Evolutionary conservation across 2,113 vertebrate genomes (phyloP).

Genomic region (Scomber scombrus): DNA sequence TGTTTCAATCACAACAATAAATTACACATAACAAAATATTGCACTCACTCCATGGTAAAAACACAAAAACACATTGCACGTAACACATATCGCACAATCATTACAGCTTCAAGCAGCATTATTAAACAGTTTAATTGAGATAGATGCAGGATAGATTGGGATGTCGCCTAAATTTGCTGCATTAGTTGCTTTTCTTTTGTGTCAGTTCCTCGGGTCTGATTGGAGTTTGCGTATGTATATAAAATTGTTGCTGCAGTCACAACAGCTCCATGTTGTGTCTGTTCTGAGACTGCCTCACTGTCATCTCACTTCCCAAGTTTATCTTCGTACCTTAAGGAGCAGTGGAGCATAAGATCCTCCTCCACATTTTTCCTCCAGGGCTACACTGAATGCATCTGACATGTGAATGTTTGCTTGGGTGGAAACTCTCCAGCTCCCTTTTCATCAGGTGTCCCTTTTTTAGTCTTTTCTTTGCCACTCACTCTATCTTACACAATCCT

Average conservation of each 20-base stretch:
- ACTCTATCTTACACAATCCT: conserved; percentile 11
- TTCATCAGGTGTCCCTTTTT: not conserved
- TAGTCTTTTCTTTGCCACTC: not conserved
- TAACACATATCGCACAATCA: no score
- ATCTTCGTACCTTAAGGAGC: conserved; percentile 4
- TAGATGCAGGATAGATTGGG: not conserved
- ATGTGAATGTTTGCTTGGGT: conserved; percentile 16
- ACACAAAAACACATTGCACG: no score
- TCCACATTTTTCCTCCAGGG: conserved; percentile 9
- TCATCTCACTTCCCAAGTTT: conserved; percentile 16
- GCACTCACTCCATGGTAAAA: no score
- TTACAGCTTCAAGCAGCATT: no score
- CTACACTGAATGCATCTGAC: not conserved
- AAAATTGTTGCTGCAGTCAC: conserved; percentile 28
- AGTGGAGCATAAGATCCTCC: not conserved
- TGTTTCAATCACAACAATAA: no score
- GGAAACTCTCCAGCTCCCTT: conserved; percentile 17
- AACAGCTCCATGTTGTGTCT: conserved; percentile 6
- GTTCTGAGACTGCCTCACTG: not conserved
- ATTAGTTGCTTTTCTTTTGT: not conserved
- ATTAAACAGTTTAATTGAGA: no score
- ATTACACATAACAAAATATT: no score
- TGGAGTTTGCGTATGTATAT: not conserved
- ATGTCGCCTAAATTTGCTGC: not conserved
- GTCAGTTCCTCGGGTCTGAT: not conserved